Evolutionary conservation across 2,797 vertebrate species (phyloP).

Genomic region (Antrozous pallidus): DNA sequence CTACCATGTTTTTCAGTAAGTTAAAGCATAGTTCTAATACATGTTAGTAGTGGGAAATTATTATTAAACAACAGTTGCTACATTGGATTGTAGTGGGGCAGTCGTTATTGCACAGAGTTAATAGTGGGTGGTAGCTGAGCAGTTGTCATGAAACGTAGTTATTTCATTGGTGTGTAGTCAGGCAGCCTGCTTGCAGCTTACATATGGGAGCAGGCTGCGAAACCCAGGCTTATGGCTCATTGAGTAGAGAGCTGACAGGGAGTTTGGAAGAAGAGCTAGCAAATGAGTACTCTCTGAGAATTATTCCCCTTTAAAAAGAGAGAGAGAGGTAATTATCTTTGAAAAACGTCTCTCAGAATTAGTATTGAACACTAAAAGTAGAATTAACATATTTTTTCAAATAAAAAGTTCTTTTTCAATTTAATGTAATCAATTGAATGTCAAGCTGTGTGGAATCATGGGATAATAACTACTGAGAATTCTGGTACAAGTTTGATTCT

Average conservation of each 20-base stretch:
- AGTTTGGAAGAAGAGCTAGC: not conserved
- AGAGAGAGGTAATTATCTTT: not conserved
- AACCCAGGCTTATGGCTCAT: not conserved
- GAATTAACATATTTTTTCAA: slow-evolving; percentile 33
- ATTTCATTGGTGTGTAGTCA: not conserved
- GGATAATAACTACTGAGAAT: not conserved
- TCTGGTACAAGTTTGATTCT: not conserved
- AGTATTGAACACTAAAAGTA: not conserved
- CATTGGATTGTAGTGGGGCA: not conserved
- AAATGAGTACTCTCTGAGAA: not conserved
- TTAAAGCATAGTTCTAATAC: not conserved
- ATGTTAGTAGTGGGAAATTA: not conserved
- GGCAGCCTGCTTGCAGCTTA: not conserved
- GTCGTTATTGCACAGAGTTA: not conserved
- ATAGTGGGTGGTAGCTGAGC: not conserved
- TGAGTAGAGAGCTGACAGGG: not conserved
- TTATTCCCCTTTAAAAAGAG: not conserved
- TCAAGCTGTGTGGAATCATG: not conserved
- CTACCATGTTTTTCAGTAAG: not conserved
- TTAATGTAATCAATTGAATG: not conserved
- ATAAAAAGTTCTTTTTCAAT: slow-evolving; percentile 9
- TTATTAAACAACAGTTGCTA: not conserved
- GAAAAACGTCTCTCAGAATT: not conserved
- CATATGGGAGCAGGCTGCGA: not conserved
- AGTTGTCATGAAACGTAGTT: not conserved